These are phyloP conservation scores for Wasmannia auropunctata DNA, from an alignment of 1,140 invertebrate species.

Conservation along the genomic window DNA sequence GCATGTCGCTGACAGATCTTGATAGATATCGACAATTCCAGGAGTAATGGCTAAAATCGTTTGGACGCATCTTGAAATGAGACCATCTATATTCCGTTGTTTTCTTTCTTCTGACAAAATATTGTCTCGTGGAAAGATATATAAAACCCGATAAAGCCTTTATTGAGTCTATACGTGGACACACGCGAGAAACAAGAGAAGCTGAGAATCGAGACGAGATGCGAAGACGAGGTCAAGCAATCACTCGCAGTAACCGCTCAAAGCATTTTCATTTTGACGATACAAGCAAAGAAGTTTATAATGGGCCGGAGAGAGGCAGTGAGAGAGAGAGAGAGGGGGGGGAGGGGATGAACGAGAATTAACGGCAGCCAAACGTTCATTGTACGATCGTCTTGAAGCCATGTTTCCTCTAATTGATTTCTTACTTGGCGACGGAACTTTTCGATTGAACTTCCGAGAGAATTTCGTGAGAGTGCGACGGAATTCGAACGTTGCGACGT, in stretches of 20 bases:
- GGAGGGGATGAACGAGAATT: not conserved
- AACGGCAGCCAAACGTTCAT: constrained; percentile 7
- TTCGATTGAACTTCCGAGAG: constrained; percentile 2
- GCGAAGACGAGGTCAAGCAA: not conserved
- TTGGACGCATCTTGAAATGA: constrained; percentile 30
- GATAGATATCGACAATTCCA: not conserved
- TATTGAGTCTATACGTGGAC: constrained; percentile 24
- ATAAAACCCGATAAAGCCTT: constrained; percentile 47
- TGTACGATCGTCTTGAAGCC: not conserved
- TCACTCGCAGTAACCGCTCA: not conserved
- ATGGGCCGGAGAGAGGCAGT: not conserved
- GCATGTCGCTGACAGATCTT: not conserved
- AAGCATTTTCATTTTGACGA: constrained; percentile 22
- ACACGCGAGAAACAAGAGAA: constrained; percentile 31
- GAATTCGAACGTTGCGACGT: constrained; percentile 5
- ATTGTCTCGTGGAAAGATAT: constrained; percentile 9
- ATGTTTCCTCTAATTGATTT: constrained; percentile 43
- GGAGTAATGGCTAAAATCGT: not conserved
- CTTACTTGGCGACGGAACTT: constrained; percentile 41
- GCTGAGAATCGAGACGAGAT: not conserved
- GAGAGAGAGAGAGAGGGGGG: not conserved
- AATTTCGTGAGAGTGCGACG: constrained; percentile 8
- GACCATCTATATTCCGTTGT: constrained; percentile 39
- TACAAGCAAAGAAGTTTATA: constrained; percentile 7
- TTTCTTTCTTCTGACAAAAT: constrained; percentile 34